Evolutionary conservation across 2,797 vertebrate species (phyloP), one percentile per base, ranked within the genome.

Genomic region (Hybognathus amarus): DNA sequence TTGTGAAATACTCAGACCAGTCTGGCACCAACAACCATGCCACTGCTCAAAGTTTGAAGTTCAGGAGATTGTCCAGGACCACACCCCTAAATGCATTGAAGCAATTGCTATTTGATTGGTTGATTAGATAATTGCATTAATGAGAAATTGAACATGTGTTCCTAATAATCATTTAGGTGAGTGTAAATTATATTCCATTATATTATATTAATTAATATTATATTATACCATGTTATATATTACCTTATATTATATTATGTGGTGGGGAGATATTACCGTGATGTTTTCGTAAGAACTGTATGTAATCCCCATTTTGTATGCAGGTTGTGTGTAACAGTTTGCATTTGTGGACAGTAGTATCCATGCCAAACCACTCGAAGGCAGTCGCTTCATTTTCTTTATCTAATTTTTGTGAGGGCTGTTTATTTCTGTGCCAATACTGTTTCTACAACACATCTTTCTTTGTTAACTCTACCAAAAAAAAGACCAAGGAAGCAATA

Each of bases 341-440:
- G 20, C 13, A 24, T 42, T 18, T 38, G 12, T 1, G 27, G 7
- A 45, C 15, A 13, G n/a, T 40, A 13, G 20, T 38, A 67, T 50
- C 42, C 70, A 69, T 85, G 80, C 75, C 77, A 56, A 27, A 9
- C 81, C 66, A 18, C 64, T 66, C 83, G 78, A 22, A 64, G 36
- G 22, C 42, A 75, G 40, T n/a, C 20, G 6, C 36, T 79, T 79
- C 18, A 79, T 67, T 79, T 79, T 78, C 54, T 27, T 76, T 11
- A 76, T 76, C 36, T 18, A 76, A 76, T 76, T 76, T 61, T 22
- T 17, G 54, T 27, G 54, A 61, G 74, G 74, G n/a, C 36, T 66
- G 61, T 67, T 67, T 67, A 78, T 79, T 79, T 79, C 24, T 36
- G 63, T 36, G 61, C 8, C 77, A 67, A 52, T 66, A 50, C 10